These are phyloP conservation scores for Trichonephila inaurata DNA, from an alignment of 1,140 invertebrate species.

Conservation along the genomic window DNA sequence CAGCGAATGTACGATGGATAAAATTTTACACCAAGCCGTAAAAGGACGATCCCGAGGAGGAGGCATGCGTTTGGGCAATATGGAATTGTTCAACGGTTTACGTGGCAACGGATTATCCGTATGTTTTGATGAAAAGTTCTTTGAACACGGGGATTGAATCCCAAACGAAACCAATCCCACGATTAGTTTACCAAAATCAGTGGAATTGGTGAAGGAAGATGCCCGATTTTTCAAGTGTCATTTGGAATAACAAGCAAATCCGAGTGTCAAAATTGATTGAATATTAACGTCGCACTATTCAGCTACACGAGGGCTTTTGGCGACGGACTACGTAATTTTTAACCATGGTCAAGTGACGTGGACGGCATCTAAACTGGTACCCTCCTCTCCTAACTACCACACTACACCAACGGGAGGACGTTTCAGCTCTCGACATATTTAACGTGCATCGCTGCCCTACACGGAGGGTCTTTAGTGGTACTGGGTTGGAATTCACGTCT, in stretches of 20 bases:
- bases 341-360: too few relatives aligned
- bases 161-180: not conserved
- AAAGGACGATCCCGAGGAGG: slow-evolving; percentile 45
- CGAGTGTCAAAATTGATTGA: too few relatives aligned
- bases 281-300: too few relatives aligned
- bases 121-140: slow-evolving; percentile 39
- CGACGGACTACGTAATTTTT: too few relatives aligned
- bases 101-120: slow-evolving; percentile 29
- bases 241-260: not conserved
- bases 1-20: not conserved
- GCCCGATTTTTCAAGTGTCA: slow-evolving; percentile 7
- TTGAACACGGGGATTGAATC: slow-evolving; percentile 27
- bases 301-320: too few relatives aligned
- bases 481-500: too few relatives aligned
- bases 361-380: too few relatives aligned
- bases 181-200: slow-evolving; percentile 5
- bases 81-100: slow-evolving; percentile 44
- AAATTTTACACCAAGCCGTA: not conserved
- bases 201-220: slow-evolving; percentile 10
- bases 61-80: slow-evolving; percentile 55
- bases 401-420: too few relatives aligned
- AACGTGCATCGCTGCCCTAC: too few relatives aligned
- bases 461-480: too few relatives aligned
- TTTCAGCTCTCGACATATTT: too few relatives aligned
- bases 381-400: too few relatives aligned